phyloP scores from a whole-genome alignment of 2,113 vertebrate genomes.

The Scomber colias region DNA sequence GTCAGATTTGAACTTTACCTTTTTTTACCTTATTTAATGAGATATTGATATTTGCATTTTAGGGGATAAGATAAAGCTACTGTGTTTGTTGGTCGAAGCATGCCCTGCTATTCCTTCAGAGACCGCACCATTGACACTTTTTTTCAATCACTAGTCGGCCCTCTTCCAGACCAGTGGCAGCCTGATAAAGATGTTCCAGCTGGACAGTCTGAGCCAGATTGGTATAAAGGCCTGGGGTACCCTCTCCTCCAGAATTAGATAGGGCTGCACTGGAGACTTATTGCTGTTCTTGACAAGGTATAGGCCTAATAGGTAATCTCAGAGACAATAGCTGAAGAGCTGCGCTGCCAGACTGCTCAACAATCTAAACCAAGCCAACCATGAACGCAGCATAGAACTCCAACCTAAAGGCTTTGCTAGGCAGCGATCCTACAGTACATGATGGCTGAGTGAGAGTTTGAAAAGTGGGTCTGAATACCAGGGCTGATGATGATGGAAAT shows the following conservation, averaged over 20 bases:
- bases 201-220: conserved; percentile 67
- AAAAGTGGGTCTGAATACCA: background rate
- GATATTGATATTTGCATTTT: conserved; percentile 14
- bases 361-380: conserved; percentile 52
- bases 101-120: conserved; percentile 8
- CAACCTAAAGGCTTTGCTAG: background rate
- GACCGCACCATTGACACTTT: conserved; percentile 32
- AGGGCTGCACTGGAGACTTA: conserved; percentile 57
- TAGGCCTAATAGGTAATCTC: conserved; percentile 76
- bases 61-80: background rate
- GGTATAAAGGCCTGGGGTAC: conserved; percentile 59
- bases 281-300: conserved; percentile 69
- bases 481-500: conserved; percentile 15
- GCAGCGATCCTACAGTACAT: background rate
- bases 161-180: conserved; percentile 54
- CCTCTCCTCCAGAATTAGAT: conserved; percentile 46
- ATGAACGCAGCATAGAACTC: conserved; percentile 23
- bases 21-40: background rate
- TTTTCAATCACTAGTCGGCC: conserved; percentile 26
- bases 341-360: conserved; percentile 1
- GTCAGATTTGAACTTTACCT: background rate
- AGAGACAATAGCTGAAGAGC: conserved; percentile 53
- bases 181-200: conserved; percentile 70
- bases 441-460: background rate
- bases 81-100: conserved; percentile 24